Percentiles rank a stretch among this genome's conserved stretches.
phyloP scores from a whole-genome alignment of 2,797 vertebrate species.

The Sorex maritimensis region DNA sequence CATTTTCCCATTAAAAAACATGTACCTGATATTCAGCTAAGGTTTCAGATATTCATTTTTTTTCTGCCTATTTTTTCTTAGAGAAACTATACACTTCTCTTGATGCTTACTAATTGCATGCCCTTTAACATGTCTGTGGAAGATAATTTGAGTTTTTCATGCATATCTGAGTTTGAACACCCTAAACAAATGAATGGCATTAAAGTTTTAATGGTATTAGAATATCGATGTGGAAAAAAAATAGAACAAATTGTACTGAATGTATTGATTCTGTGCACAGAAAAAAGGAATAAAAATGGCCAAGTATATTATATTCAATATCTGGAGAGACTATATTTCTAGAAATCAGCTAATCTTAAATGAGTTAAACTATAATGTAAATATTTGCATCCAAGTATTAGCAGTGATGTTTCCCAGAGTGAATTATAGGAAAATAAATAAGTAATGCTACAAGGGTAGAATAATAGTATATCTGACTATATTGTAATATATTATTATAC shows the following conservation, averaged over 20 bases:
- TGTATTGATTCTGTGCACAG: not conserved
- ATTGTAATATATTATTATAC: not conserved
- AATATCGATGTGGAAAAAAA: not conserved
- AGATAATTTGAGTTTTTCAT: constrained; percentile 46
- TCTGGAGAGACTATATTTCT: not conserved
- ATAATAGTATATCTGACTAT: not conserved
- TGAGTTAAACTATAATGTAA: not conserved
- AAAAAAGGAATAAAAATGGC: not conserved
- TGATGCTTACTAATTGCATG: not conserved
- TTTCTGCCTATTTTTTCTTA: not conserved
- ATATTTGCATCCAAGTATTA: not conserved
- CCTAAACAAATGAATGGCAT: not conserved
- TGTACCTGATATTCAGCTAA: not conserved
- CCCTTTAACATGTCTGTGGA: not conserved
- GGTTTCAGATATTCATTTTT: constrained; percentile 19
- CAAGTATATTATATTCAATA: not conserved
- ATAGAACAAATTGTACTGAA: not conserved
- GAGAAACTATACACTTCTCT: not conserved
- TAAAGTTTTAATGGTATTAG: not conserved
- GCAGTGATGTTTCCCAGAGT: not conserved
- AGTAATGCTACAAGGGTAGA: not conserved
- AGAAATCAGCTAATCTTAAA: not conserved
- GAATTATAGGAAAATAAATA: not conserved
- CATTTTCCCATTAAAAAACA: constrained; percentile 38
- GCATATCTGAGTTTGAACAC: not conserved